These are phyloP conservation scores for Portevinia maculata DNA, from an alignment of 2,888 invertebrate species.

Conservation along the genomic window DNA sequence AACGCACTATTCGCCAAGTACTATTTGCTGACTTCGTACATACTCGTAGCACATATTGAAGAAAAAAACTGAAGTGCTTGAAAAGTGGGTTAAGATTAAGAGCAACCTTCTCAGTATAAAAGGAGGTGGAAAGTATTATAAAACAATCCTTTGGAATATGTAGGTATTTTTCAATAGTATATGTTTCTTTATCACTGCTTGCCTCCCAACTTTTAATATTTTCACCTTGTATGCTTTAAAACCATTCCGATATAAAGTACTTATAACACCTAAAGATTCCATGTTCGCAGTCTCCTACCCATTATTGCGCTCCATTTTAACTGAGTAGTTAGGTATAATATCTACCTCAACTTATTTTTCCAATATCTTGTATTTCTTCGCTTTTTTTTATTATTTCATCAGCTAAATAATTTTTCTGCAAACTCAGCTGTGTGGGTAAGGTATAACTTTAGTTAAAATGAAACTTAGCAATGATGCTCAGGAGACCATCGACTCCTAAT, in stretches of 20 bases:
- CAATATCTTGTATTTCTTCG: background rate
- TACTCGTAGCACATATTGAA: background rate
- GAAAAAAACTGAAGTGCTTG: background rate
- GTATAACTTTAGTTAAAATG: conserved; percentile 17
- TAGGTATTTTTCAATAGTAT: conserved; percentile 3
- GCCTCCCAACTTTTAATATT: background rate
- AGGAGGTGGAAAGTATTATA: conserved; percentile 10
- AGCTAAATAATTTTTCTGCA: conserved; percentile 18
- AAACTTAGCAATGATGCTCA: conserved; percentile 1
- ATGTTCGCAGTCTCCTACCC: conserved; percentile 3
- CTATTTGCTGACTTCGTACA: background rate
- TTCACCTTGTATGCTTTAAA: conserved; percentile 24
- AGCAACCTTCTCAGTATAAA: conserved; percentile 4
- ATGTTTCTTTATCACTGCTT: background rate
- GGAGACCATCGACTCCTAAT: conserved; percentile 19
- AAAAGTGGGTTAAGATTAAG: conserved; percentile 25
- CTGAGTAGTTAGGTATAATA: conserved; percentile 3
- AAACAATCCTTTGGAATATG: conserved; percentile 20
- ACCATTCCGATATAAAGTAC: conserved; percentile 21
- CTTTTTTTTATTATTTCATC: conserved; percentile 8
- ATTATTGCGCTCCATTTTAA: conserved; percentile 36
- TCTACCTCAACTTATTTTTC: conserved; percentile 26
- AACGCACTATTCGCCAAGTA: background rate
- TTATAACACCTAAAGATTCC: conserved; percentile 46
- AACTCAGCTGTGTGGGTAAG: background rate